phyloP scores from a whole-genome alignment of 2,113 vertebrate genomes.

The Pitta sordida region DNA sequence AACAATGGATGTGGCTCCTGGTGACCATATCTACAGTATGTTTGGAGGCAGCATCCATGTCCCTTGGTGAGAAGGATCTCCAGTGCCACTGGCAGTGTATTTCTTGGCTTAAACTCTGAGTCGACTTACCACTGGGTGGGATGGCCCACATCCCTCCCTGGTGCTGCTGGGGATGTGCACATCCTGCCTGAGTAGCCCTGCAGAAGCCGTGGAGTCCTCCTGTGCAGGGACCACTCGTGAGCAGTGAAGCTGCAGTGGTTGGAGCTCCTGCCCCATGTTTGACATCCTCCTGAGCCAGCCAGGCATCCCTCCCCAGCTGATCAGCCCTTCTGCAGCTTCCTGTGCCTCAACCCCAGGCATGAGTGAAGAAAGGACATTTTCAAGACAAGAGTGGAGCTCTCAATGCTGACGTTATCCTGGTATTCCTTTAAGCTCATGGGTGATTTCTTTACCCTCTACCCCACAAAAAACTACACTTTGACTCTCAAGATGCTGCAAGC shows the following conservation, averaged over 20 bases:
- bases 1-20: neutral
- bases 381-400: neutral
- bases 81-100: neutral
- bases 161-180: neutral
- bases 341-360: neutral
- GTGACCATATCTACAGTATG: rapidly evolving
- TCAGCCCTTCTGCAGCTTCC: neutral
- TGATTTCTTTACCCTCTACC: neutral
- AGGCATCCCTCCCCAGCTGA: neutral
- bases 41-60: neutral
- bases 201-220: neutral
- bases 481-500: neutral
- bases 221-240: rapidly evolving
- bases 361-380: neutral
- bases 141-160: rapidly evolving
- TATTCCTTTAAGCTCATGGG: neutral
- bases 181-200: neutral
- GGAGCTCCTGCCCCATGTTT: rapidly evolving
- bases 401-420: neutral
- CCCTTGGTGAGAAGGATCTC: neutral
- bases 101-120: neutral
- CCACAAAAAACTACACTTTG: neutral
- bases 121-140: neutral
- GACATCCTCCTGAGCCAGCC: neutral
- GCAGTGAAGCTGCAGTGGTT: neutral